Conservation (phyloP, 2,888 invertebrate species). For the Rhagium mordax region DNA sequence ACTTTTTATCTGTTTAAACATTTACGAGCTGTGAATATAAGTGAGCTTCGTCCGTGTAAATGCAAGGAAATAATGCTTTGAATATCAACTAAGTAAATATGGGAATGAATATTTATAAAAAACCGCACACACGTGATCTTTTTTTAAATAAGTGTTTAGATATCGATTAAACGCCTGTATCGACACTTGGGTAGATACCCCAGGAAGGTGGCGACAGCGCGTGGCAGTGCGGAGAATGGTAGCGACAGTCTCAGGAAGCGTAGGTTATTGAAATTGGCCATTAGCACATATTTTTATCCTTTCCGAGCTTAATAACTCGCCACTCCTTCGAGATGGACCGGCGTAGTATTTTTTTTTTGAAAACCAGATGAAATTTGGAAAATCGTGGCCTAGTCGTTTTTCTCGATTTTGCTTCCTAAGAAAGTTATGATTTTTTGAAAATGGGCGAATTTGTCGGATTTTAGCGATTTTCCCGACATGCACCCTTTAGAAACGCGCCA, state of each 20-base stretch:
- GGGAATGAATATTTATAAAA: slow-evolving; percentile 30
- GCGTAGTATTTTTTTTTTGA: too few species aligned
- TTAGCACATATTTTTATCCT: not conserved
- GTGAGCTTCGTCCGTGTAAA: slow-evolving; percentile 7
- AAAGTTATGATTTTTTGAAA: too few species aligned
- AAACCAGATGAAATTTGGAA: too few species aligned
- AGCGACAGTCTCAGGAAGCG: not conserved
- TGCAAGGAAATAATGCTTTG: slow-evolving; percentile 17
- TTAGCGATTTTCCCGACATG: too few species aligned
- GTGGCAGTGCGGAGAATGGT: not conserved
- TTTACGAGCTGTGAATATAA: slow-evolving; percentile 28
- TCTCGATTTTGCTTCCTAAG: too few species aligned
- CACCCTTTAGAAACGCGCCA: too few species aligned
- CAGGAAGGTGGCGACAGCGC: not conserved
- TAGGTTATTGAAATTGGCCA: too few species aligned
- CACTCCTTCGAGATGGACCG: too few species aligned
- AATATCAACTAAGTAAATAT: slow-evolving; percentile 28
- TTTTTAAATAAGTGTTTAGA: slow-evolving; percentile 16
- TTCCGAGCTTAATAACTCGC: too few species aligned
- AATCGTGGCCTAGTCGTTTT: too few species aligned
- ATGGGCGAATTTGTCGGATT: too few species aligned
- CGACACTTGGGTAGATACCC: not conserved
- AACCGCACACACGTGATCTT: slow-evolving; percentile 19
- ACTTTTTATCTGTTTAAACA: slow-evolving; percentile 25
- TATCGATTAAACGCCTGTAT: slow-evolving; percentile 17